A percentile compares a stretch with the other conserved stretches of the same genome.
Evolutionary conservation across 2,888 invertebrate genomes (phyloP).

Genomic region (Megalurothrips usitatus): DNA sequence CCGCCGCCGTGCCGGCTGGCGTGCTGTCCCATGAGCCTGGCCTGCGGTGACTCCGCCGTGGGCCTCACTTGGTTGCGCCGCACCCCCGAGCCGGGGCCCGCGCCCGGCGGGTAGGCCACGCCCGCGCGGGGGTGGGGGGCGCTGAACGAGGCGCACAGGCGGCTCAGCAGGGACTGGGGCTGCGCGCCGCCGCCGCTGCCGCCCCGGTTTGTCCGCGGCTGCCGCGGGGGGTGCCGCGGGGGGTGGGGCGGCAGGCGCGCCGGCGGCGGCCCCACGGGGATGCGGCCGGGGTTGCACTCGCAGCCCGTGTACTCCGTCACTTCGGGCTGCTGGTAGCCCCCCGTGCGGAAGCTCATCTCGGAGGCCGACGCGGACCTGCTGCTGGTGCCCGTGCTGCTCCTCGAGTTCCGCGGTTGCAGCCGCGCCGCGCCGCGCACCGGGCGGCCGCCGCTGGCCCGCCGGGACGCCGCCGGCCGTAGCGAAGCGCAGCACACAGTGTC

Average conservation of each 20-base stretch:
- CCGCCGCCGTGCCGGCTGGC: neutral
- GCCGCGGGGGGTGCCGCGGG: neutral
- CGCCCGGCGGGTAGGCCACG: constrained; percentile 4
- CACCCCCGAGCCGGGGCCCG: constrained; percentile 20
- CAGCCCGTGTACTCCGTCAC: constrained; percentile 19
- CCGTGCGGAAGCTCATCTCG: constrained; percentile 12
- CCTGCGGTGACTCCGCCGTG: neutral
- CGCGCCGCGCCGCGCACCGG: neutral
- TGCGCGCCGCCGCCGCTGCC: neutral
- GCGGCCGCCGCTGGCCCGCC: neutral
- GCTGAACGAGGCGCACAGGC: constrained; percentile 1
- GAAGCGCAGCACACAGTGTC: neutral
- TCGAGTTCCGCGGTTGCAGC: neutral
- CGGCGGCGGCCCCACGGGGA: constrained; percentile 22
- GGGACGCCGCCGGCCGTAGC: constrained; percentile 3
- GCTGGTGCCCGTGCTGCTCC: neutral
- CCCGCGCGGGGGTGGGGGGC: neutral
- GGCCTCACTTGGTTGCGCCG: constrained; percentile 24
- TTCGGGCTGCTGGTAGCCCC: constrained; percentile 9
- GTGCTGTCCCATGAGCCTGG: neutral
- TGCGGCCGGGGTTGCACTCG: constrained; percentile 11
- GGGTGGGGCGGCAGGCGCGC: constrained; percentile 3
- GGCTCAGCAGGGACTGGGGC: neutral
- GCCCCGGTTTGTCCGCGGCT: neutral
- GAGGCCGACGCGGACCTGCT: constrained; percentile 8